Evolutionary conservation across 2,113 vertebrate species (phyloP).

Genomic region (Campylomormyrus tamandua): DNA sequence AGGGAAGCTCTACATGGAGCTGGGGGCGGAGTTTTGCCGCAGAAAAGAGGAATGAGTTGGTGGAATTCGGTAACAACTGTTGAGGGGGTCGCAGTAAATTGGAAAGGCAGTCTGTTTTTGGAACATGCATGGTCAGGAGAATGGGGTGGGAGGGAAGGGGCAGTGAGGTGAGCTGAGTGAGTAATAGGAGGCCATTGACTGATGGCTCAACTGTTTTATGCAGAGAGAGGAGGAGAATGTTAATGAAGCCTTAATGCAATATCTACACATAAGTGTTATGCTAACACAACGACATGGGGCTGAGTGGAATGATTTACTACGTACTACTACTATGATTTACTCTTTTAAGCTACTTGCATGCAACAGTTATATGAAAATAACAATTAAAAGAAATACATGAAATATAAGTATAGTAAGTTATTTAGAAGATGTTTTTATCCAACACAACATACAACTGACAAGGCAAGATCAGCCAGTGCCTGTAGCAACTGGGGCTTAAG

Average conservation of each 20-base stretch:
- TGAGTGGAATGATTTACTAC: background rate
- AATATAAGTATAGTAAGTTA: background rate
- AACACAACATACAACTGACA: background rate
- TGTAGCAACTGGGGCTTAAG: background rate
- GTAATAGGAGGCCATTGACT: constrained; percentile 19
- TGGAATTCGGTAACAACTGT: constrained; percentile 54
- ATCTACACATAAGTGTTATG: background rate
- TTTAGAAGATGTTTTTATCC: background rate
- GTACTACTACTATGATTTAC: background rate
- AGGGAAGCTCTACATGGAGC: constrained; percentile 40
- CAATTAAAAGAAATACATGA: background rate
- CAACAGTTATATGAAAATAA: background rate
- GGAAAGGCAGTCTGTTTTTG: constrained; percentile 52
- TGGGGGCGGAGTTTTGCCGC: constrained; percentile 43
- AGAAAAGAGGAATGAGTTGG: constrained; percentile 21
- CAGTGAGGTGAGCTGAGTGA: background rate
- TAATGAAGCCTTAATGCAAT: background rate
- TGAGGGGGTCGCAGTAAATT: constrained; percentile 40
- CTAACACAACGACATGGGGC: background rate
- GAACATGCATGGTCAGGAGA: constrained; percentile 34
- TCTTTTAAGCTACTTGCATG: background rate
- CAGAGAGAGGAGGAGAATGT: background rate
- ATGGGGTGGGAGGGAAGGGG: constrained; percentile 25
- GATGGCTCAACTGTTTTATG: constrained; percentile 36
- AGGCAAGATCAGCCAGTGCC: background rate